Conservation (phyloP, 23 tunicate genomes). For the Clavelina lepadiformis region DNA sequence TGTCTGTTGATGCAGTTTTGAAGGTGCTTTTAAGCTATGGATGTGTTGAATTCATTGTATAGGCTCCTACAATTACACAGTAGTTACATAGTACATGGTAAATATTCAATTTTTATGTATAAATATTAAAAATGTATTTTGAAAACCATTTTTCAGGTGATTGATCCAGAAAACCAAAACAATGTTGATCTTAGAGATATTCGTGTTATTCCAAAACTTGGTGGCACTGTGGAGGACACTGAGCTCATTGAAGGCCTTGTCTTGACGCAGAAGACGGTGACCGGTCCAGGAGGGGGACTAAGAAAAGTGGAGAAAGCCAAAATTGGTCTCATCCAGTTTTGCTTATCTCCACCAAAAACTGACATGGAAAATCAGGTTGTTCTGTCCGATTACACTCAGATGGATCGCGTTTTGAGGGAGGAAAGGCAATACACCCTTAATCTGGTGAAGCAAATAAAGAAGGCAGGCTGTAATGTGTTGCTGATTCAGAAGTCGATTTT, state of each 20-base stretch:
- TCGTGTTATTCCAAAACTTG: conserved; percentile 81
- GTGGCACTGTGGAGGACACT: conserved; percentile 97
- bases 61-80: too few species aligned
- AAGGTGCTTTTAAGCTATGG: conserved; percentile 72
- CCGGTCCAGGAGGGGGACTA: conserved; percentile 78
- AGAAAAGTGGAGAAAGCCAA: conserved; percentile 90
- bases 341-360: conserved; percentile 95
- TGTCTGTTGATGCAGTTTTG: conserved; percentile 90
- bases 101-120: background rate
- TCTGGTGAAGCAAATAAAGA: conserved; percentile 93
- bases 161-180: conserved; percentile 51
- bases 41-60: too few species aligned
- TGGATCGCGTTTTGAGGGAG: conserved; percentile 95
- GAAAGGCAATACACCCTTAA: conserved; percentile 96
- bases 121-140: background rate
- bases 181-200: conserved; percentile 89
- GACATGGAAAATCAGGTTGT: conserved; percentile 98
- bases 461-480: conserved; percentile 93
- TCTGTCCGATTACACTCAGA: conserved; percentile 95
- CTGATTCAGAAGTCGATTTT: conserved; percentile 92
- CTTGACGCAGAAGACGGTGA: conserved; percentile 71
- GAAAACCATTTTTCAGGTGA: conserved; percentile 47
- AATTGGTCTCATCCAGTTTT: conserved; percentile 92
- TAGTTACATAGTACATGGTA: too few species aligned
- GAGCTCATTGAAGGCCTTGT: conserved; percentile 88